Evolutionary conservation across 2,888 invertebrate species (phyloP), one percentile per base, ranked within the genome.

Genomic region (Leuctra nigra): DNA sequence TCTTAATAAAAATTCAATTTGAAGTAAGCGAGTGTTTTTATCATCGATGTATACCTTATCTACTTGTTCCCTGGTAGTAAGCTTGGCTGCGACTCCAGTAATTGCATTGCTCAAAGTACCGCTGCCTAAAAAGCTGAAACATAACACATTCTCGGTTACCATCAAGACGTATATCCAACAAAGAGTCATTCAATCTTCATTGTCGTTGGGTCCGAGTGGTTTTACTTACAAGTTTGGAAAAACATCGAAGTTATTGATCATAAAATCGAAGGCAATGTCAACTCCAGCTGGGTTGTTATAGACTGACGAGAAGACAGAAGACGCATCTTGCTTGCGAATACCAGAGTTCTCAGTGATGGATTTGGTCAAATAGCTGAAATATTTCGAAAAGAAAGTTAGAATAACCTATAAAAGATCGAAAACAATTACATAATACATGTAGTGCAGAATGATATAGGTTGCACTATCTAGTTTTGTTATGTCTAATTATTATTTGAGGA

Each of bases 261-360:
- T 14, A 25, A 58, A 58, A n/a, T 54, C 52, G 14, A 59, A 25
- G 0, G 59, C 47, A 13, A 39, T 22, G 33, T 56, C 56, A 14
- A 56, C 53, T 7, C 59, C 59, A 6, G 16, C 22, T 11, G 39
- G 53, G 23, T 52, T 56, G 33, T 23, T 20, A 38, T 59, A 59
- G n/a, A 91, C 80, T 4, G 77, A 68, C n/a, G 73, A 67, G 64
- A 90, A 83, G 0, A 85, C 83, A 22, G 72, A 68, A 11, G 72
- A 70, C 0, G 82, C 44, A n/a, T 44, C 44, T n/a, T 44, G 44
- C 9, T 9, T 16, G 1, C 44, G 44, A 2, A 44, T 13, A 11
- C 44, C 44, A 4, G 44, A 44, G 23, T 44, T n/a, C 6, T 44
- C 44, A 1, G 20, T 23, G 20, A 44, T 20, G 11, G 44, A 44